Conservation (phyloP, 2,797 vertebrate species). For the Phrynocephalus forsythii region DNA sequence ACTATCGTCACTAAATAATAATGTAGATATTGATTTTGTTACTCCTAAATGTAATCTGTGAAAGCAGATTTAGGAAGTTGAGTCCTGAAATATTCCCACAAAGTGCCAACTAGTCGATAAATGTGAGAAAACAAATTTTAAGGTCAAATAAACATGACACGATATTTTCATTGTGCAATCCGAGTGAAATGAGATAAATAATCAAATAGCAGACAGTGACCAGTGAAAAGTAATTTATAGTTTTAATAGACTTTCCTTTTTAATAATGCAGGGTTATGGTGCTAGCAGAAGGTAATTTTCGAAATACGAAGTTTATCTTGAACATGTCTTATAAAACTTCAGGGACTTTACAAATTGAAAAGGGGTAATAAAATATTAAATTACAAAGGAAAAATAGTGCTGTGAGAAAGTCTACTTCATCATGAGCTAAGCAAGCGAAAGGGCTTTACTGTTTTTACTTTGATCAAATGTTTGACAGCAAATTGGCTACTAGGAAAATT, state of each 20-base stretch:
- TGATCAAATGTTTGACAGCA: neutral
- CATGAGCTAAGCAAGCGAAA: slow-evolving; percentile 20
- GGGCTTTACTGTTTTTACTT: slow-evolving; percentile 17
- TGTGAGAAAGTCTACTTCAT: slow-evolving; percentile 34
- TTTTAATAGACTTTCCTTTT: slow-evolving; percentile 67
- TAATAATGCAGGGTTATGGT: slow-evolving; percentile 55
- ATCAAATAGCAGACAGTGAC: slow-evolving; percentile 60
- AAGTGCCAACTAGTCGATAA: slow-evolving; percentile 29
- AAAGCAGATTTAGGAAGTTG: neutral
- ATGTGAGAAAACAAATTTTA: slow-evolving; percentile 19
- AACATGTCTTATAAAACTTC: slow-evolving; percentile 52
- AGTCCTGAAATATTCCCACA: slow-evolving; percentile 29
- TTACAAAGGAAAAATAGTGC: slow-evolving; percentile 50
- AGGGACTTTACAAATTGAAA: slow-evolving; percentile 61
- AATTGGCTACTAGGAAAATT: slow-evolving; percentile 10
- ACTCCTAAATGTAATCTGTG: neutral
- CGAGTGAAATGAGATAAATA: slow-evolving; percentile 57
- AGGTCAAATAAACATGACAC: slow-evolving; percentile 37
- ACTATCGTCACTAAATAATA: neutral
- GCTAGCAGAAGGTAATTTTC: slow-evolving; percentile 60
- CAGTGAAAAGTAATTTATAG: slow-evolving; percentile 56
- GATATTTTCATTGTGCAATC: slow-evolving; percentile 48
- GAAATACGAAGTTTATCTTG: slow-evolving; percentile 53
- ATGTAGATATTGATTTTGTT: neutral
- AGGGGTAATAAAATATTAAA: slow-evolving; percentile 56